phyloP scores from a whole-genome alignment of 2,113 vertebrate species.

The Callipepla californica region DNA sequence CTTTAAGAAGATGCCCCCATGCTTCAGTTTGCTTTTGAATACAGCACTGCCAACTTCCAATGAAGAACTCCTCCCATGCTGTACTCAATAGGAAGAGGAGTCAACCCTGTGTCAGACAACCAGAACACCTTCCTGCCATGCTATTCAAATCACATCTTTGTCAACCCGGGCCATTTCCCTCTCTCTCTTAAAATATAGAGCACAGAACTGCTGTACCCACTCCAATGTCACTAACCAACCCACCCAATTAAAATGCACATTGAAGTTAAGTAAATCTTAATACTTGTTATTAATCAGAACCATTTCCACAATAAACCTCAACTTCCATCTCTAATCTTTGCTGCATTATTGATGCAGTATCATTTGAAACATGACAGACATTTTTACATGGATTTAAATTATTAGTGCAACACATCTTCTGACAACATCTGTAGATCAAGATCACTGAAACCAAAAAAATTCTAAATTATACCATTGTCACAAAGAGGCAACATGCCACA shows the following conservation, averaged over 20 bases:
- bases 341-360: neutral
- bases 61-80: neutral
- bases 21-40: neutral
- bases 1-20: neutral
- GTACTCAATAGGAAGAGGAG: neutral
- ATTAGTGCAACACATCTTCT: neutral
- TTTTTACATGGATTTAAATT: neutral
- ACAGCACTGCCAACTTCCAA: neutral
- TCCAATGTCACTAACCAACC: neutral
- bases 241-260: neutral
- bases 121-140: neutral
- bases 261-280: neutral
- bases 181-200: neutral
- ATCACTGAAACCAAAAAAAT: neutral
- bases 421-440: neutral
- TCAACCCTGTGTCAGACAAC: accelerated
- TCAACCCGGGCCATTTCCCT: neutral
- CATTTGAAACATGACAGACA: neutral
- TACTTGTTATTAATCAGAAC: neutral
- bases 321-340: neutral
- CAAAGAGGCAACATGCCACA: neutral
- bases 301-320: neutral
- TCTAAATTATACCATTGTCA: neutral
- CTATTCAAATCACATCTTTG: neutral
- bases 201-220: neutral